phyloP scores from a whole-genome alignment of 2,113 vertebrate genomes.

The Eptesicus fuscus region DNA sequence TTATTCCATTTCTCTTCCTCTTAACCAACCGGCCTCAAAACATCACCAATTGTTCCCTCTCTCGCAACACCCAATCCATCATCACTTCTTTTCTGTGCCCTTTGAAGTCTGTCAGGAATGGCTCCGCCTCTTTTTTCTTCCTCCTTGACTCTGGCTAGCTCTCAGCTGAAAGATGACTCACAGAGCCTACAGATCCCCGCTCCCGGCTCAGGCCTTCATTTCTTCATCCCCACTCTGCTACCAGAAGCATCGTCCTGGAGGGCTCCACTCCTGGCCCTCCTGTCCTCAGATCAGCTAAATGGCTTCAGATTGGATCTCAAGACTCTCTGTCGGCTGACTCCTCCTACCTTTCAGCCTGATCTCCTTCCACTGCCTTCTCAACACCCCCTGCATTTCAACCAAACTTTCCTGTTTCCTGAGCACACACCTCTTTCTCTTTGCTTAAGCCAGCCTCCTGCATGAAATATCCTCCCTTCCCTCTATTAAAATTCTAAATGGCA shows the following conservation, averaged over 20 bases:
- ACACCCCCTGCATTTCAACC: neutral
- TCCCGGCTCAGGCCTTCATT: neutral
- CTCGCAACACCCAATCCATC: no score
- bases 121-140: neutral
- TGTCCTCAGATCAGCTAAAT: neutral
- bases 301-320: neutral
- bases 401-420: neutral
- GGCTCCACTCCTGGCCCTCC: neutral
- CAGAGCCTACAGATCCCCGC: neutral
- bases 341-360: neutral
- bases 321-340: neutral
- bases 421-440: neutral
- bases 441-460: neutral
- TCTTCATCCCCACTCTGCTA: neutral
- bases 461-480: neutral
- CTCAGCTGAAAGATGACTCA: neutral
- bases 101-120: neutral
- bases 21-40: neutral
- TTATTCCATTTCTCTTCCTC: neutral
- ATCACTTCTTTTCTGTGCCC: neutral
- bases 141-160: neutral
- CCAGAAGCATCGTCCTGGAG: neutral
- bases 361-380: neutral
- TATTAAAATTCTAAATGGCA: neutral
- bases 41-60: neutral